Base-by-base conservation (phyloP, 2,888 invertebrate genomes). In the Hermaeophaga mercurialis region DNA sequence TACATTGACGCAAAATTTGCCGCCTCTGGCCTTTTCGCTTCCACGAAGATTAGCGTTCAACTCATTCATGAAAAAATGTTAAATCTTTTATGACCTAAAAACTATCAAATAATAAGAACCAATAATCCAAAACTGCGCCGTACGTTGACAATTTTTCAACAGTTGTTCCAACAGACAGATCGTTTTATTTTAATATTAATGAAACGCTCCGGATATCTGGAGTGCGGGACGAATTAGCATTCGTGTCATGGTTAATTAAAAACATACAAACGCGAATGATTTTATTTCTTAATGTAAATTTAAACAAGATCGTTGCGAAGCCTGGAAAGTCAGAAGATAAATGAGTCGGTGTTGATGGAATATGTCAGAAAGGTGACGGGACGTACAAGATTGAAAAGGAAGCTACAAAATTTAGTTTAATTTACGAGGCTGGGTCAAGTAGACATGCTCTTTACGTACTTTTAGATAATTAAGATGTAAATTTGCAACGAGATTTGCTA, bases 341-440 rank as follows among this genome's bases (percentile, higher is more conserved):
- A 28, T 28, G 28, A 28, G 17, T 36, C 22, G 22, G 22, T 17
- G 36, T 36, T 36, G 36, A 36, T 15, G 31, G 33, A 50, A 41
- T 41, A 31, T 41, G 50, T 50, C 50, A 41, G 50, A n/a, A n/a
- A 31, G 41, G 28, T 50, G 50, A 50, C 41, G 50, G 41, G 50
- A 41, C n/a, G 34, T 53, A 53, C 45, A 53, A 24, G 38, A 18
- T 44, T 28, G 47, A n/a, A 36, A 47, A 45, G 43, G 34, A 53
- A 53, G 38, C 31, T 44, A 43, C 44, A 45, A 36, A 53, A 38
- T 52, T 45, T 22, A 33, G 19, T 53, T 53, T 53, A 45, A 53
- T 53, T 53, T 36, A 53, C 53, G 53, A 53, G 45, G 12, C 47
- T 34, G 47, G 47, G 47, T 47, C 47, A 47, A 47, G 33, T 34